Conservation (phyloP, 2,888 invertebrate species). For the Pyrrhosoma nymphula region DNA sequence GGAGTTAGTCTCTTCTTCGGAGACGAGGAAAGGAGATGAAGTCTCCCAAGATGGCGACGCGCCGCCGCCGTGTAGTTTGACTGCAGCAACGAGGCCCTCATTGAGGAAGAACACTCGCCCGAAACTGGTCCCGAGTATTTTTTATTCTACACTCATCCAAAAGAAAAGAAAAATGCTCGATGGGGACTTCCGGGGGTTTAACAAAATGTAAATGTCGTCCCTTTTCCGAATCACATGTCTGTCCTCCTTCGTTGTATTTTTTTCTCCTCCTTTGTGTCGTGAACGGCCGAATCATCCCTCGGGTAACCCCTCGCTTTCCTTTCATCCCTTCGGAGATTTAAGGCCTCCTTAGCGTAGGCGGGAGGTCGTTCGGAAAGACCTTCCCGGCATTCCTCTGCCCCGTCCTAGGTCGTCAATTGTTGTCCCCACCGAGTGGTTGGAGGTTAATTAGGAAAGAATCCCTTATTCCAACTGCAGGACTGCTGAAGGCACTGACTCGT, state of each 20-base stretch:
- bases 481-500: background rate
- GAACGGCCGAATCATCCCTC: background rate
- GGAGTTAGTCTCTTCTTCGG: background rate
- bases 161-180: background rate
- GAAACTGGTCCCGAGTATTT: background rate
- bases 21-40: background rate
- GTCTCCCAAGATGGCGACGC: background rate
- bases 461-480: background rate
- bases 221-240: background rate
- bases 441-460: background rate
- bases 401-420: background rate
- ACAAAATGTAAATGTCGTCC: slow-evolving; percentile 9
- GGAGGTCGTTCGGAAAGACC: background rate
- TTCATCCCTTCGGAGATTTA: background rate
- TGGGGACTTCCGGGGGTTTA: background rate
- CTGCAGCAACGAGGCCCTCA: background rate
- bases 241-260: background rate
- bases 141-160: background rate
- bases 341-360: background rate
- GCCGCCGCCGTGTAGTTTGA: background rate
- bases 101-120: background rate
- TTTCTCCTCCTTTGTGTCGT: background rate
- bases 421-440: background rate
- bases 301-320: background rate
- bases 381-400: background rate